Evolutionary conservation across 2,113 vertebrate genomes (phyloP), one percentile per base, ranked within the genome.

Genomic region (Apteryx owenii): DNA sequence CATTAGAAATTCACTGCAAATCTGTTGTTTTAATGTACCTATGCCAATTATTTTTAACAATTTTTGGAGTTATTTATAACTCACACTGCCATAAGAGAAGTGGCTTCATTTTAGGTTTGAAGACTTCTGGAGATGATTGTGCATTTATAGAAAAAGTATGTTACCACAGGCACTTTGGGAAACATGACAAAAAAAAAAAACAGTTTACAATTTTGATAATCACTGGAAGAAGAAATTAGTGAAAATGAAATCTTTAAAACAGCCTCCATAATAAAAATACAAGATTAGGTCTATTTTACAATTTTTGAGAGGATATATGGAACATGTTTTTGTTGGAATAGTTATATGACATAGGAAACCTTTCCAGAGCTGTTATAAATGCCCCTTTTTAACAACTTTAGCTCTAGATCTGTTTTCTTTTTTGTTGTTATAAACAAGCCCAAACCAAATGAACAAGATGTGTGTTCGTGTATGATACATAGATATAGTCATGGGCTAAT

Each of bases 241-340:
- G 71, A 80, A 83, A 84, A 60, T 21, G 1, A 90, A 87, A 66
- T 62, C 68, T 93, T 83, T 80, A 26, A 94, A 91, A 89, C 29
- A 42, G n/a, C 40, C 17, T 91, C 87, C 53, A 65, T 88, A 68
- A 91, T 10, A 86, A 77, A 92, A 95, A 83, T 84, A 54, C 64
- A 83, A 92, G 88, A 78, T 33, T 22, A 75, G 50, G 65, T 75
- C 58, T 77, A 50, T 36, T 82, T 88, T 50, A 56, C 72, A 22
- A 46, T 85, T 91, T 93, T 93, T 78, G 60, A 78, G 76, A 78
- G 75, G 56, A 19, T 60, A 60, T 60, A 7, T 60, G 56, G 29
- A 91, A 93, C 50, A 7, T 94, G 58, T 88, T 96, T 97, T 93
- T 79, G 38, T 89, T 96, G 91, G 77, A 89, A 23, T 69, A 76